Conservation (phyloP, 2,113 vertebrate genomes). For the Capreolus pygargus region DNA sequence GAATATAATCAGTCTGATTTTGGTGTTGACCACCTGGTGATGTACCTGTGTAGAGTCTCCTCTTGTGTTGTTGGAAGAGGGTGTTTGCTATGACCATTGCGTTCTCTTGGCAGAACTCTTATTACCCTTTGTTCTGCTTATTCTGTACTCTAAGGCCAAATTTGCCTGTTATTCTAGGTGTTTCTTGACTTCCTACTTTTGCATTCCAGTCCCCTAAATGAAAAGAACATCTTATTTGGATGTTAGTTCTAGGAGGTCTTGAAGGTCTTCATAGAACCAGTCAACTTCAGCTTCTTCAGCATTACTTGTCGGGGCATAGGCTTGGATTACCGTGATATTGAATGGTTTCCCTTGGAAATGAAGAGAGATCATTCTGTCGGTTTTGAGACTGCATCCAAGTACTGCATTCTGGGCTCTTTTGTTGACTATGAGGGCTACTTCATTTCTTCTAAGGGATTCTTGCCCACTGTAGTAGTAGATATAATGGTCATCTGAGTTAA, state of each 20-base stretch:
- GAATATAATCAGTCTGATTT: background rate
- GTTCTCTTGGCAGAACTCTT: background rate
- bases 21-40: fast-evolving
- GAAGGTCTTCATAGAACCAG: background rate
- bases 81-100: background rate
- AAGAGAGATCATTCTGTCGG: background rate
- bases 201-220: background rate
- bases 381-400: background rate
- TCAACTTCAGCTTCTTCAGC: background rate
- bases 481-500: background rate
- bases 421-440: background rate
- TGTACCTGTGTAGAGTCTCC: background rate
- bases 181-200: background rate
- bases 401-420: background rate
- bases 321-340: background rate
- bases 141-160: background rate
- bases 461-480: background rate
- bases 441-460: background rate
- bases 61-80: background rate
- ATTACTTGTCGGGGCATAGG: background rate
- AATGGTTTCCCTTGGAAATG: background rate
- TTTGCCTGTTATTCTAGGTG: background rate
- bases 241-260: background rate
- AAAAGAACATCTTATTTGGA: background rate
- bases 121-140: background rate